Conservation (phyloP, 2,113 vertebrate species). For the Mesembrinibis cayennensis region DNA sequence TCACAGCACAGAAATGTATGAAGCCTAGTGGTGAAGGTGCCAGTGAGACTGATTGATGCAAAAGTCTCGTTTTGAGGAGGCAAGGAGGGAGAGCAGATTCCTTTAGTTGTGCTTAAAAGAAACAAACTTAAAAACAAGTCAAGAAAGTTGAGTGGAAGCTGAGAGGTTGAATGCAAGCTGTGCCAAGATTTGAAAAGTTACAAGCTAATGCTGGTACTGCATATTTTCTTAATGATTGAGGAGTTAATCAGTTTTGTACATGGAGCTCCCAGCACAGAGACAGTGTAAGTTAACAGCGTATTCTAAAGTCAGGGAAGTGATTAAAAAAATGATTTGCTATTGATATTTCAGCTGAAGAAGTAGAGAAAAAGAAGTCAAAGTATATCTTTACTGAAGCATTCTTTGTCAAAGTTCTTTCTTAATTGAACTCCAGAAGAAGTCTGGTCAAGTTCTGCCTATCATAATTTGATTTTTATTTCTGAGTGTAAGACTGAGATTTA, state of each 20-base stretch:
- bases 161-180: conserved; percentile 13
- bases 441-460: neutral
- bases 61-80: conserved; percentile 13
- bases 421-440: neutral
- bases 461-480: neutral
- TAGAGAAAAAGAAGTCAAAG: neutral
- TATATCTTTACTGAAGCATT: neutral
- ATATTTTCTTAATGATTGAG: conserved; percentile 31
- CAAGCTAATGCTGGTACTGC: conserved; percentile 30
- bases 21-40: conserved; percentile 1
- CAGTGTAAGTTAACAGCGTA: neutral
- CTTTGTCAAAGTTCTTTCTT: neutral
- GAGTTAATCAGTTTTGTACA: neutral
- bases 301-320: neutral
- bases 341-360: neutral
- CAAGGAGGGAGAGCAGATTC: neutral
- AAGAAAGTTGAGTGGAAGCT: conserved; percentile 35
- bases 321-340: neutral
- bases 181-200: conserved; percentile 52
- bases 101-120: conserved; percentile 25
- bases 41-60: conserved; percentile 49
- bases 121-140: conserved; percentile 43
- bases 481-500: neutral
- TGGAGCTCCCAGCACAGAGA: neutral
- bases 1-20: neutral